These are phyloP conservation scores for Galbula dea DNA, from an alignment of 2,113 vertebrate genomes.

Conservation along the genomic window DNA sequence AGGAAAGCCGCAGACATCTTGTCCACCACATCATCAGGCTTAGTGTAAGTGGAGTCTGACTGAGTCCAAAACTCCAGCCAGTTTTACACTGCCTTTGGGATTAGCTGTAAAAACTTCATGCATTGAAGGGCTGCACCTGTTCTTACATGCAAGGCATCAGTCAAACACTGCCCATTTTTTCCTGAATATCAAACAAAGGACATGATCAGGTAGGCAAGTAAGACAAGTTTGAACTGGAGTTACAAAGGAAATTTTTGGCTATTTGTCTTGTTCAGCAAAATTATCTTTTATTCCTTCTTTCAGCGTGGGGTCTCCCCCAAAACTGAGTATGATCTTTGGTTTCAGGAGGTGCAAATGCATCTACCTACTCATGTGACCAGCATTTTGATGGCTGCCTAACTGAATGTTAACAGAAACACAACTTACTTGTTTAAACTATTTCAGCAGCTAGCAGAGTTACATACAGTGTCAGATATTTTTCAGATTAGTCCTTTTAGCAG, in stretches of 20 bases:
- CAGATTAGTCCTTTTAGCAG: conserved; percentile 36
- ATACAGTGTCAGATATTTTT: conserved; percentile 42
- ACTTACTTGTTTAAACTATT: neutral
- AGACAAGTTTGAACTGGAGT: neutral
- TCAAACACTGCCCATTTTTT: neutral
- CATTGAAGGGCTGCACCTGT: neutral
- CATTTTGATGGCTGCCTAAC: neutral
- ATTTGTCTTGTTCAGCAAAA: neutral
- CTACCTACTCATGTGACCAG: neutral
- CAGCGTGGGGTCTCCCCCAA: neutral
- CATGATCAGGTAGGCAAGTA: neutral
- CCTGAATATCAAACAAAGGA: neutral
- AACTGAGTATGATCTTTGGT: neutral
- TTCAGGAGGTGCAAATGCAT: neutral
- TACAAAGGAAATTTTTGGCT: neutral
- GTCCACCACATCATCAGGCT: neutral
- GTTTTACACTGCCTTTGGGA: neutral
- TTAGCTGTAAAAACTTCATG: neutral
- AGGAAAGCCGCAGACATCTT: neutral
- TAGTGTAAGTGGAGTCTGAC: neutral
- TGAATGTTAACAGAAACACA: neutral
- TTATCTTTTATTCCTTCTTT: neutral
- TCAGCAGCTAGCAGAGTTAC: neutral
- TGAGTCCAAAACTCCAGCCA: neutral
- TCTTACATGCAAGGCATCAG: neutral